These are phyloP conservation scores for Macaca fascicularis DNA, from an alignment of 2,113 vertebrate species.

Conservation along the genomic window DNA sequence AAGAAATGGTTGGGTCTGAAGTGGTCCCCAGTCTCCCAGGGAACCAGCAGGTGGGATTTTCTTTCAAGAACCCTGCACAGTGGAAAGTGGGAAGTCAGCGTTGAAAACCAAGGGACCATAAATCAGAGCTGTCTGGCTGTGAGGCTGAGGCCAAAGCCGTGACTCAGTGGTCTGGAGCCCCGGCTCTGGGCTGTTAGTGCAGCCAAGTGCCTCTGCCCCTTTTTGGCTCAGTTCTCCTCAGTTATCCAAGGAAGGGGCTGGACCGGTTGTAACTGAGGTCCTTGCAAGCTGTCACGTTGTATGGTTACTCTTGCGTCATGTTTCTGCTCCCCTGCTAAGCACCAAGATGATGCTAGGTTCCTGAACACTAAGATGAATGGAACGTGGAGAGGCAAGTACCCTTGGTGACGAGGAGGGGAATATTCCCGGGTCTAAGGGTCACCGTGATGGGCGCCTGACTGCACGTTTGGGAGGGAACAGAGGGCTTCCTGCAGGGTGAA, in stretches of 20 bases:
- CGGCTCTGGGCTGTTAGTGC: rapidly evolving
- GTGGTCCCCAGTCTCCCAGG: background rate
- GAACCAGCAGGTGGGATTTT: rapidly evolving
- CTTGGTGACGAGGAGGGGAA: rapidly evolving
- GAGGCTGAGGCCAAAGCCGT: rapidly evolving
- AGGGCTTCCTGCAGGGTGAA: background rate
- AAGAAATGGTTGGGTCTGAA: no score
- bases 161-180: background rate
- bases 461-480: rapidly evolving
- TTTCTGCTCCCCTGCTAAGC: background rate
- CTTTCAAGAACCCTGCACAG: rapidly evolving
- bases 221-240: rapidly evolving
- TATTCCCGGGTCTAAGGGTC: background rate
- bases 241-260: rapidly evolving
- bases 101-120: rapidly evolving
- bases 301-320: rapidly evolving
- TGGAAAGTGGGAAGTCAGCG: background rate
- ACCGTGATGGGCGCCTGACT: background rate
- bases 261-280: rapidly evolving
- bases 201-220: rapidly evolving
- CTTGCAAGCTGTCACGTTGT: rapidly evolving
- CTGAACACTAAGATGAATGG: background rate
- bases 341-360: rapidly evolving
- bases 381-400: no score
- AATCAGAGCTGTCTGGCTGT: background rate